phyloP scores from a whole-genome alignment of 2,888 invertebrate genomes.

The Leptinotarsa haldemani region DNA sequence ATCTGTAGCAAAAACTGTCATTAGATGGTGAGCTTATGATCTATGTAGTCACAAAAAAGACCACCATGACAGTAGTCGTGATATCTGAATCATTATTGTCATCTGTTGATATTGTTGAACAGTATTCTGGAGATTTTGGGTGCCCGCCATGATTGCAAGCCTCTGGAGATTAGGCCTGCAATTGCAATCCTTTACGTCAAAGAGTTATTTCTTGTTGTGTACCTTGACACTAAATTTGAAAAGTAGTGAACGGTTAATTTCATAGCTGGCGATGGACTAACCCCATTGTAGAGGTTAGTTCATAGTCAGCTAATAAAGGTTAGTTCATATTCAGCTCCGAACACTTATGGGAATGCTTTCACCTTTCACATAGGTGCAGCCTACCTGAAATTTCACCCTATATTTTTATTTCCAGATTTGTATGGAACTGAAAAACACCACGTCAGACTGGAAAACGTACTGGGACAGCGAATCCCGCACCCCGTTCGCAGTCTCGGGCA shows the following conservation, averaged over 20 bases:
- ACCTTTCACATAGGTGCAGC: conserved; percentile 57
- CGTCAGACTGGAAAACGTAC: conserved; percentile 73
- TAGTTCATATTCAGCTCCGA: conserved; percentile 68
- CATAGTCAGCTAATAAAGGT: conserved; percentile 83
- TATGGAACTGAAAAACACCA: conserved; percentile 70
- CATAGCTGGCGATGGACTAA: conserved; percentile 87
- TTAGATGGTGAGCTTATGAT: conserved; percentile 58
- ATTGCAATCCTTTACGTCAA: conserved; percentile 85
- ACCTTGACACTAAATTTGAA: conserved; percentile 97
- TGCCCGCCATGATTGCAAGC: conserved; percentile 59
- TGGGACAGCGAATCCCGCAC: conserved; percentile 79
- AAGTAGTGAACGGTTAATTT: conserved; percentile 99
- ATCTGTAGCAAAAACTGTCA: conserved; percentile 47
- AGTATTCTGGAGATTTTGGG: conserved; percentile 58
- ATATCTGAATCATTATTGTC: conserved; percentile 38
- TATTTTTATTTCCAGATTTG: conserved; percentile 70
- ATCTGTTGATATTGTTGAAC: conserved; percentile 50
- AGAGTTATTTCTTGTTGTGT: conserved; percentile 99
- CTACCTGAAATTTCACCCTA: no score
- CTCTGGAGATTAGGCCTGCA: conserved; percentile 61
- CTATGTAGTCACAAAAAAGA: conserved; percentile 51
- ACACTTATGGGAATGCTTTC: conserved; percentile 99
- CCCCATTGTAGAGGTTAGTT: conserved; percentile 98
- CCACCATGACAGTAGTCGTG: conserved; percentile 54
- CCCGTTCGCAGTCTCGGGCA: conserved; percentile 72